Conservation (phyloP, 2,113 vertebrate species). For the Cricetomys ansorgei region DNA sequence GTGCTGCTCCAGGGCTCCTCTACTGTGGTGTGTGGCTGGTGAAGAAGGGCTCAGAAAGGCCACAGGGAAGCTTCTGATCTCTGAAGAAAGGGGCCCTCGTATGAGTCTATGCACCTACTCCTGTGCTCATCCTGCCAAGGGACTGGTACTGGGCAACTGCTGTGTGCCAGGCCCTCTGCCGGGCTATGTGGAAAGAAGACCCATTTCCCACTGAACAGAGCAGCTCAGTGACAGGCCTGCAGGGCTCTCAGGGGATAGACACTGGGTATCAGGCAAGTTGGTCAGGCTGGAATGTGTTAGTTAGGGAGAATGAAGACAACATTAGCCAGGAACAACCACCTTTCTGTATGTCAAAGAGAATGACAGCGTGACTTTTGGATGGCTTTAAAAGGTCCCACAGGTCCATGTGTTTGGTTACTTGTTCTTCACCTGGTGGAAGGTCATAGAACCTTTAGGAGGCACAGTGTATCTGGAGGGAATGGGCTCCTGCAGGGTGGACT, state of each 20-base stretch:
- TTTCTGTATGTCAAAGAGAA: neutral
- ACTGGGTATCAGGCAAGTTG: neutral
- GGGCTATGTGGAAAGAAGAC: no score
- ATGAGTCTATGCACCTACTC: neutral
- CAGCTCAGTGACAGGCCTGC: no score
- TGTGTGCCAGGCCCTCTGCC: neutral
- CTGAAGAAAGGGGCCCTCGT: neutral
- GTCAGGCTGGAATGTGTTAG: neutral
- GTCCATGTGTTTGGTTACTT: neutral
- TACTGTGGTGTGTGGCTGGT: neutral
- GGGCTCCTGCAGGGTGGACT: no score
- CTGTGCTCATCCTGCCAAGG: neutral
- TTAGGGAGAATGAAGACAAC: neutral
- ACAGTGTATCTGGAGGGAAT: neutral
- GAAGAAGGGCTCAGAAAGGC: neutral
- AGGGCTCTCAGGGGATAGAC: neutral
- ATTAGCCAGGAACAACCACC: accelerated
- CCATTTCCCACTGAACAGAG: neutral
- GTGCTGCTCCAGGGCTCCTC: neutral
- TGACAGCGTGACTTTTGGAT: neutral
- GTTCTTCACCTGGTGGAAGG: neutral
- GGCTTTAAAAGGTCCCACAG: no score
- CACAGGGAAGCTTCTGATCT: neutral
- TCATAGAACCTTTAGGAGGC: neutral
- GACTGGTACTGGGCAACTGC: no score